Base-by-base conservation (phyloP, 2,888 invertebrate genomes). In the Meganola albula region DNA sequence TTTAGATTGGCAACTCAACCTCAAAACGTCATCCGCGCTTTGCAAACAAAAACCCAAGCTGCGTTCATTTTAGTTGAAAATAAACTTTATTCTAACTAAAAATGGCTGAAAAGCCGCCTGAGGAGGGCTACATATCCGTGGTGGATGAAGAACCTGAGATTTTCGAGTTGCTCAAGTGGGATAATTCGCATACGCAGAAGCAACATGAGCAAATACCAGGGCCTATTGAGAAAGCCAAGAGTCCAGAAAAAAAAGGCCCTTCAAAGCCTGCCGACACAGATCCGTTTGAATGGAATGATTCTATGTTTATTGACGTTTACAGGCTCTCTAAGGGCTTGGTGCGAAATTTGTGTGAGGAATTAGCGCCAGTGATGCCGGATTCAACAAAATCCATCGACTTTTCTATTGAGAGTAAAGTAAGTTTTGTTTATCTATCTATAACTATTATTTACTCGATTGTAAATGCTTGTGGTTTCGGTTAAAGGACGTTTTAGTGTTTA, bases 41-140 rank as follows among this genome's bases (percentile, higher is more conserved):
- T 60, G 61, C 63, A 63, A 62, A 57, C 40, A 54, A 44, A 46
- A 48, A 48, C 46, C 48, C 48, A 47, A 55, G 55, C 63, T 58
- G 58, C 63, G 57, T 60, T 64, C 62, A 58, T 57, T 62, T 58
- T 59, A 56, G 55, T 64, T 63, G 57, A 64, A 68, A 68, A 59
- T 58, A 69, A 57, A 59, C 57, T 67, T 54, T 44, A 58, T 11
- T 30, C 12, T 47, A 43, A 47, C 42, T 41, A 54, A 67, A 60
- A 65, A 83, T 83, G 83, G 78, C 77, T 44, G 82, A 80, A 47
- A 83, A 83, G 58, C 83, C 80, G 47, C 74, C 78, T 36, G 83
- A 83, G 48, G 83, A 83, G 44, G 69, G 75, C 31, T 83, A 83
- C 48, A 83, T 83, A 66, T 83, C 83, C 24, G 83, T 83, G 30